A percentile compares a stretch with the other conserved stretches of the same genome.
phyloP scores from a whole-genome alignment of 1,140 invertebrate genomes.

The Bombyx mandarina region DNA sequence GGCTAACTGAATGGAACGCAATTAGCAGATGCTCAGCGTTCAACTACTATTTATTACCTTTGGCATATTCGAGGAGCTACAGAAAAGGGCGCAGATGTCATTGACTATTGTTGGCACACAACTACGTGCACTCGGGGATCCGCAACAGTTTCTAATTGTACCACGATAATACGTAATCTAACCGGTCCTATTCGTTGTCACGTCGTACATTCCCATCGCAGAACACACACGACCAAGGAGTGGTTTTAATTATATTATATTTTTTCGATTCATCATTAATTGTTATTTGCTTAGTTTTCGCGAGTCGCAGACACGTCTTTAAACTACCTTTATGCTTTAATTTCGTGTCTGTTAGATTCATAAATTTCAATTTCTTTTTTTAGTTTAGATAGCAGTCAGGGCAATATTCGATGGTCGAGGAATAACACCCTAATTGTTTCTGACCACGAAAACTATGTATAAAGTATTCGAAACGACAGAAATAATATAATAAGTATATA shows the following conservation, averaged over 20 bases:
- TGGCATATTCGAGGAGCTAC: conserved; percentile 9
- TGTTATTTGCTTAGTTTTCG: too few relatives aligned
- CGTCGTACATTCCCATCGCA: conserved; percentile 28
- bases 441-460: too few relatives aligned
- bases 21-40: conserved; percentile 38
- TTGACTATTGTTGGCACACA: conserved; percentile 53
- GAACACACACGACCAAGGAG: conserved; percentile 20
- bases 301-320: too few relatives aligned
- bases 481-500: too few relatives aligned
- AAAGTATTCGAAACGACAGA: too few relatives aligned
- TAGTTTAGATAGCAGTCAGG: too few relatives aligned
- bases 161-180: conserved; percentile 65
- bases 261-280: background rate
- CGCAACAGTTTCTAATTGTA: conserved; percentile 64
- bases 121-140: conserved; percentile 44
- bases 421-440: too few relatives aligned
- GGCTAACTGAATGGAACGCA: conserved; percentile 24
- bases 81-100: conserved; percentile 43
- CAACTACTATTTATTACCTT: conserved; percentile 17
- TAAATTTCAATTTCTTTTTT: too few relatives aligned
- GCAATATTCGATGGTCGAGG: too few relatives aligned
- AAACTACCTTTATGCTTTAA: too few relatives aligned
- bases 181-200: conserved; percentile 56
- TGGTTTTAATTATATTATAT: background rate
- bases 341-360: too few relatives aligned